phyloP scores from a whole-genome alignment of 2,797 vertebrate genomes.

The Falco peregrinus region DNA sequence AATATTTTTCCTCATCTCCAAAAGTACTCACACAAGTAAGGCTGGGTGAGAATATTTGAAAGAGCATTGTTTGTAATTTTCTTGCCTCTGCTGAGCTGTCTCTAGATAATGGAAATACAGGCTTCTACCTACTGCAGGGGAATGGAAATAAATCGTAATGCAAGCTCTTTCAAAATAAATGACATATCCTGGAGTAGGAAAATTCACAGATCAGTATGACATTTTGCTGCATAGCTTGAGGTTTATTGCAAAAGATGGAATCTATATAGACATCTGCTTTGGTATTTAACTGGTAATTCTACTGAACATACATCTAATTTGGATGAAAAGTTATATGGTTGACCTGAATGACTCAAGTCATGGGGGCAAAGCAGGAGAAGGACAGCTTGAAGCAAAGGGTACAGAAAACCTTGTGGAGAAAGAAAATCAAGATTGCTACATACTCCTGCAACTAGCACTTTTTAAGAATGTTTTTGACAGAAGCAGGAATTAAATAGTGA shows the following conservation, averaged over 20 bases:
- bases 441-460: neutral
- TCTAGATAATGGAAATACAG: neutral
- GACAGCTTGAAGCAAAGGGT: neutral
- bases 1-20: neutral
- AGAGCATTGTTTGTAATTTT: neutral
- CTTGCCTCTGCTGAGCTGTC: neutral
- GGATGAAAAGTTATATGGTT: neutral
- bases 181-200: neutral
- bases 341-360: neutral
- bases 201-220: neutral
- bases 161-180: neutral
- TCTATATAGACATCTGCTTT: neutral
- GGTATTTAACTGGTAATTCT: neutral
- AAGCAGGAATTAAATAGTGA: neutral
- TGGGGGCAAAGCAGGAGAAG: neutral
- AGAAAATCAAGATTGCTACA: neutral
- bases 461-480: neutral
- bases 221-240: neutral
- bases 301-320: neutral
- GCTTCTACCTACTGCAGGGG: neutral
- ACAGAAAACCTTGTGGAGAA: neutral
- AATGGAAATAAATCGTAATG: neutral
- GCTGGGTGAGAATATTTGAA: neutral
- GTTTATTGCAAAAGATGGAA: neutral
- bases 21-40: neutral